A percentile compares a stretch with the other conserved stretches of the same genome.
Evolutionary conservation across 2,113 vertebrate genomes (phyloP).

Genomic region (Chaetodon trifascialis): DNA sequence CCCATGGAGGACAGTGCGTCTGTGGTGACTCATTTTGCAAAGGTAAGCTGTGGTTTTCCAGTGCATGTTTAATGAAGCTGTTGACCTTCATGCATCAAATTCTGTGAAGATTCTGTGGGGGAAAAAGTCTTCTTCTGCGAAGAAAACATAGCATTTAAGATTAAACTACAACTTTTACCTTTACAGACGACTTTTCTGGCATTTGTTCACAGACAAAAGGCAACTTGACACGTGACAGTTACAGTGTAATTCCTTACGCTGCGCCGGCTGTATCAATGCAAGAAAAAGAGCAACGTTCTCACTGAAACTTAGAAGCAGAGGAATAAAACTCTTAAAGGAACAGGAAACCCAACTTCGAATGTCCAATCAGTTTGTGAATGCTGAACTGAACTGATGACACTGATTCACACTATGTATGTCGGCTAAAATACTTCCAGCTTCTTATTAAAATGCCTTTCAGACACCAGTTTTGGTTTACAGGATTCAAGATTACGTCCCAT

Average conservation of each 20-base stretch:
- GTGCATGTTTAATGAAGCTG: conserved; percentile 56
- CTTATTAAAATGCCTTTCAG: neutral
- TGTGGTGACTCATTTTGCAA: conserved; percentile 62
- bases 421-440: neutral
- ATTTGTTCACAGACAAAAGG: conserved; percentile 17
- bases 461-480: neutral
- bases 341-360: conserved; percentile 4
- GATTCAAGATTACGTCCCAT: neutral
- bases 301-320: conserved; percentile 6
- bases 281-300: neutral
- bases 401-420: neutral
- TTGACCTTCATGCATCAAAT: conserved; percentile 47
- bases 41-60: conserved; percentile 67
- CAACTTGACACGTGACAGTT: neutral
- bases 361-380: neutral
- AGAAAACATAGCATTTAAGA: conserved; percentile 46
- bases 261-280: neutral
- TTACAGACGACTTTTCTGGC: conserved; percentile 47
- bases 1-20: conserved; percentile 50
- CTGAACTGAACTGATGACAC: neutral
- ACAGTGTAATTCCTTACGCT: conserved; percentile 31
- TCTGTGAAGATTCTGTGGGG: neutral
- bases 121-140: neutral
- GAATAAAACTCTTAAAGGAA: neutral
- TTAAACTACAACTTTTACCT: conserved; percentile 53